phyloP scores from a whole-genome alignment of 2,797 vertebrate genomes.

The Cottoperca gobio region DNA sequence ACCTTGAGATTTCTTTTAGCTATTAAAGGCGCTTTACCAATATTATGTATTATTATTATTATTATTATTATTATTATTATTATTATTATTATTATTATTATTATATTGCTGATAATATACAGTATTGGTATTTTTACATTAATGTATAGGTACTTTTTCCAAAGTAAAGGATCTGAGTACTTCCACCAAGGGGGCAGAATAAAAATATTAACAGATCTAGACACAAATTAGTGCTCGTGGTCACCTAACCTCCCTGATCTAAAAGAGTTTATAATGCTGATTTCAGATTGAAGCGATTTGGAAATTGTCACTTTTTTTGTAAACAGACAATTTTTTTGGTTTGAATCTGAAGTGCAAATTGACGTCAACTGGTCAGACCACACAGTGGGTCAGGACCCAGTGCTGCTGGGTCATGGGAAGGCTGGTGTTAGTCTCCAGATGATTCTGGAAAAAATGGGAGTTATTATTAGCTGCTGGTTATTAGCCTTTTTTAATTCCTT shows the following conservation, averaged over 20 bases:
- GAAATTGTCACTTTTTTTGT: slow-evolving; percentile 17
- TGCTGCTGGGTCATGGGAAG: slow-evolving; percentile 52
- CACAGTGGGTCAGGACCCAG: slow-evolving; percentile 36
- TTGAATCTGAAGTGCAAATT: slow-evolving; percentile 63
- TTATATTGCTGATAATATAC: too few relatives aligned
- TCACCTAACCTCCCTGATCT: neutral
- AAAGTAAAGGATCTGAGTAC: neutral
- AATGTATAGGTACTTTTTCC: neutral
- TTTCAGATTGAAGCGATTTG: slow-evolving; percentile 17
- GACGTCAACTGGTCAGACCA: slow-evolving; percentile 47
- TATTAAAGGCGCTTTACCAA: too few relatives aligned
- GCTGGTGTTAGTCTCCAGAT: neutral
- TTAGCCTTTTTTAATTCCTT: slow-evolving; percentile 27
- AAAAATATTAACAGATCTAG: neutral
- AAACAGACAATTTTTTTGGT: slow-evolving; percentile 11
- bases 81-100: too few relatives aligned
- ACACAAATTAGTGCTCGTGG: neutral
- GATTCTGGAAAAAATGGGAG: neutral
- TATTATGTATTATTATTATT: too few relatives aligned
- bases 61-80: too few relatives aligned
- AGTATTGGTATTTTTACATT: too few relatives aligned
- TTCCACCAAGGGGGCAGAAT: neutral
- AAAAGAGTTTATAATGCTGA: neutral
- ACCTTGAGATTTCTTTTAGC: too few relatives aligned
- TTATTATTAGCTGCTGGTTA: slow-evolving; percentile 2